Percentiles rank a stretch among this genome's conserved stretches.
Conservation (phyloP, 2,888 invertebrate genomes). For the Parelbella ahira region DNA sequence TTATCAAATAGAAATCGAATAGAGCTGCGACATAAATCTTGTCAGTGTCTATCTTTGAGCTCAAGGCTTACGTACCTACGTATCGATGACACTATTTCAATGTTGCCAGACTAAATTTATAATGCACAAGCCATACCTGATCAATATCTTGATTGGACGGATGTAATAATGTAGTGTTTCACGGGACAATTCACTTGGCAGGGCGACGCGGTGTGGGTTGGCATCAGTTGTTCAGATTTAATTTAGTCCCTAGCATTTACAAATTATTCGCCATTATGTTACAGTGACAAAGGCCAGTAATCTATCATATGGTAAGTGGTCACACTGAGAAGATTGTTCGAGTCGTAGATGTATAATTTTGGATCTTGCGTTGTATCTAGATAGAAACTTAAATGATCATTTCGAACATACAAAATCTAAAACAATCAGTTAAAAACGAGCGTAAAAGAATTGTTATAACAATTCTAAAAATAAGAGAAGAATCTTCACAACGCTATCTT, state of each 20-base stretch:
- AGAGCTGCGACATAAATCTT: no score
- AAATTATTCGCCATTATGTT: slow-evolving; percentile 23
- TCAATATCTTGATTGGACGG: slow-evolving; percentile 27
- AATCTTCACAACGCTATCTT: no score
- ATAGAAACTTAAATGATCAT: no score
- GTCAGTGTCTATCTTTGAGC: no score
- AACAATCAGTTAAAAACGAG: no score
- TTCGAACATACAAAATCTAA: no score
- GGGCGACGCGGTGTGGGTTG: slow-evolving; percentile 6
- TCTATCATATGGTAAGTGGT: slow-evolving; percentile 20
- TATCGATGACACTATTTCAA: slow-evolving; percentile 11
- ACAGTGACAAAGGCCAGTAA: slow-evolving; percentile 22
- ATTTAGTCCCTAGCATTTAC: slow-evolving; percentile 24
- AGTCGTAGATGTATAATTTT: neutral
- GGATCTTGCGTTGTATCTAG: neutral
- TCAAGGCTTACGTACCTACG: slow-evolving; percentile 4
- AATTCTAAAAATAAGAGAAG: no score
- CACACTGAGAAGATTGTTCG: slow-evolving; percentile 2
- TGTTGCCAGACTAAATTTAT: slow-evolving; percentile 17
- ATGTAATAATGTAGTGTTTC: slow-evolving; percentile 23
- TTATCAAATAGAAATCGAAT: no score
- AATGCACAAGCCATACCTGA: slow-evolving; percentile 21
- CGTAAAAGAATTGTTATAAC: no score
- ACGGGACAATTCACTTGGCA: slow-evolving; percentile 26
- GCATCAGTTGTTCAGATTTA: slow-evolving; percentile 21